phyloP scores from a whole-genome alignment of 2,113 vertebrate species.

The Triplophysa tibetana region DNA sequence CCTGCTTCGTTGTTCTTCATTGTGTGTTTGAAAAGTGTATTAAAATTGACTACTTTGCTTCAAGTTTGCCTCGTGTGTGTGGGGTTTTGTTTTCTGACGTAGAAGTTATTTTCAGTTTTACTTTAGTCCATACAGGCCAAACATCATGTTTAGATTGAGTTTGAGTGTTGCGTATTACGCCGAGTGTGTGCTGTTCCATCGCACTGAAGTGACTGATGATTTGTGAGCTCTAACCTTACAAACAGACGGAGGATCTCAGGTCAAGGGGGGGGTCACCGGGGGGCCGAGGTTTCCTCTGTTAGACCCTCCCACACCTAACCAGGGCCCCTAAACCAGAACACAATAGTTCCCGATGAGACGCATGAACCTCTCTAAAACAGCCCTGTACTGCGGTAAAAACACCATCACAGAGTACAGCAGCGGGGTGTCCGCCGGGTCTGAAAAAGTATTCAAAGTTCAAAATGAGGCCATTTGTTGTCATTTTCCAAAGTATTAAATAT shows the following conservation, averaged over 20 bases:
- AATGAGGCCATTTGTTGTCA: too few species aligned
- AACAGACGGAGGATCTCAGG: conserved; percentile 74
- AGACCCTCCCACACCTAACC: conserved; percentile 44
- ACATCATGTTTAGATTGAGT: too few species aligned
- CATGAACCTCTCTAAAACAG: conserved; percentile 80
- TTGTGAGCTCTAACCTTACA: conserved; percentile 78
- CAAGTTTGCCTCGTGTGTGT: background rate
- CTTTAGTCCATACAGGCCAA: too few species aligned
- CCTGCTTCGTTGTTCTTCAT: background rate
- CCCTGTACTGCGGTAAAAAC: too few species aligned
- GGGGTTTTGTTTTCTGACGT: too few species aligned
- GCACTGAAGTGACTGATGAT: conserved; percentile 76
- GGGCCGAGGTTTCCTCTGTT: conserved; percentile 76
- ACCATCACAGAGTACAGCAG: conserved; percentile 1
- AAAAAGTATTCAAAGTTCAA: too few species aligned
- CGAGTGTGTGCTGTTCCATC: conserved; percentile 57
- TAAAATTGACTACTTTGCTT: background rate
- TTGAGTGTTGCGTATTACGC: too few species aligned
- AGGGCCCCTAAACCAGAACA: conserved; percentile 59
- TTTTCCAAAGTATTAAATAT: too few species aligned
- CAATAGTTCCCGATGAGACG: conserved; percentile 79
- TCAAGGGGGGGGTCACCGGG: conserved; percentile 75
- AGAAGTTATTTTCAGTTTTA: too few species aligned
- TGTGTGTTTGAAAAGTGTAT: background rate
- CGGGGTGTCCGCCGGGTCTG: too few species aligned